Conservation (phyloP, 1,140 invertebrate species). For the Drosophila pandora region DNA sequence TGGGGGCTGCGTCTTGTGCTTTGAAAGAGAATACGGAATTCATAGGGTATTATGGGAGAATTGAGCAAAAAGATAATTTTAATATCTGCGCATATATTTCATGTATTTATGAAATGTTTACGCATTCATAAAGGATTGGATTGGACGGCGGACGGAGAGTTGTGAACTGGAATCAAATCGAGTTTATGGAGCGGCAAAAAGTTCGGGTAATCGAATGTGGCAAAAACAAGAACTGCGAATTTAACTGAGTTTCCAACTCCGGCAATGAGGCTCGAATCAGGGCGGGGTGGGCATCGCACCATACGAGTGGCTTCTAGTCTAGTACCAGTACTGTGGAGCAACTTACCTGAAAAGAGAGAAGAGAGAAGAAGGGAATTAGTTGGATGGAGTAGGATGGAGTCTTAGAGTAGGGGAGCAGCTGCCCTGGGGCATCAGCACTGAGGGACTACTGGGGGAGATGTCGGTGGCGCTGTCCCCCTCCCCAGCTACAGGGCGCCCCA, state of each 20-base stretch:
- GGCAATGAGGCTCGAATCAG: no score
- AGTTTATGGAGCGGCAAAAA: background rate
- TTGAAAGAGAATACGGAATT: no score
- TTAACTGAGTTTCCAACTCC: background rate
- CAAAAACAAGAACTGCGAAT: background rate
- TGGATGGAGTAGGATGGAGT: background rate
- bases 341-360: constrained; percentile 36
- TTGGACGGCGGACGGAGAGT: background rate
- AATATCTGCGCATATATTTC: background rate
- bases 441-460: constrained; percentile 30
- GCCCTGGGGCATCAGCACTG: constrained; percentile 6
- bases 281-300: no score
- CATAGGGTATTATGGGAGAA: background rate
- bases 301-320: no score
- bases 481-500: constrained; percentile 8
- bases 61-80: background rate
- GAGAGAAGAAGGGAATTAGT: constrained; percentile 17
- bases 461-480: background rate
- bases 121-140: constrained; percentile 24
- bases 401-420: background rate
- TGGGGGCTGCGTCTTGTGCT: no score
- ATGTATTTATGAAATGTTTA: constrained; percentile 14
- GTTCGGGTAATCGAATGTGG: background rate
- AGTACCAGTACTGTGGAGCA: background rate
- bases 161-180: background rate